Conservation (phyloP, 2,797 vertebrate species). For the Hippoglossus hippoglossus region DNA sequence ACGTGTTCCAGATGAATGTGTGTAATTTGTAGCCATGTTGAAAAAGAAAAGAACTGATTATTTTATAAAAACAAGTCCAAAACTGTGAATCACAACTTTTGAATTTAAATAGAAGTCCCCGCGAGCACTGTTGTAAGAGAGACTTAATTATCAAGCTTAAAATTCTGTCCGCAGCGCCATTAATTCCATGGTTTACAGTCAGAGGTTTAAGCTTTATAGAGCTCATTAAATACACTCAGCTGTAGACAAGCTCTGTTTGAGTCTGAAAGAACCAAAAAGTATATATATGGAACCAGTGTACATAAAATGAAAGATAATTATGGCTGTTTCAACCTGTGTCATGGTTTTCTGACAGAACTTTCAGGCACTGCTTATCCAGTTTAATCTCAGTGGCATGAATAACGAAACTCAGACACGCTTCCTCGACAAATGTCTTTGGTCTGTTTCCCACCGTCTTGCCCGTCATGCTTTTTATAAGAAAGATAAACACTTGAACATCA, state of each 20-base stretch:
- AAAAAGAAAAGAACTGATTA: not conserved
- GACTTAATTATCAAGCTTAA: slow-evolving; percentile 4
- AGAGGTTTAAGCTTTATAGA: slow-evolving; percentile 31
- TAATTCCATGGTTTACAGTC: slow-evolving; percentile 33
- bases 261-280: not conserved
- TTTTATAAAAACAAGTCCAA: not conserved
- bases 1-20: not conserved
- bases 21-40: not conserved
- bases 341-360: not conserved
- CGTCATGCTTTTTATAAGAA: no score
- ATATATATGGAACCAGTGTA: not conserved
- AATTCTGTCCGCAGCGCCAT: slow-evolving; percentile 16
- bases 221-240: slow-evolving; percentile 40
- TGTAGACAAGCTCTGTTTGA: not conserved
- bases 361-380: not conserved
- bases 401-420: not conserved
- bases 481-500: no score
- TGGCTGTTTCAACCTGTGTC: not conserved
- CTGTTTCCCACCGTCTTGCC: no score
- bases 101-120: not conserved
- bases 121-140: not conserved
- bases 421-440: not conserved
- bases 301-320: not conserved
- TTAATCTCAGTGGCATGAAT: not conserved
- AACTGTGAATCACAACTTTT: slow-evolving; percentile 4